Conservation (phyloP, 2,797 vertebrate genomes). For the Muraenolepis orangiensis region DNA sequence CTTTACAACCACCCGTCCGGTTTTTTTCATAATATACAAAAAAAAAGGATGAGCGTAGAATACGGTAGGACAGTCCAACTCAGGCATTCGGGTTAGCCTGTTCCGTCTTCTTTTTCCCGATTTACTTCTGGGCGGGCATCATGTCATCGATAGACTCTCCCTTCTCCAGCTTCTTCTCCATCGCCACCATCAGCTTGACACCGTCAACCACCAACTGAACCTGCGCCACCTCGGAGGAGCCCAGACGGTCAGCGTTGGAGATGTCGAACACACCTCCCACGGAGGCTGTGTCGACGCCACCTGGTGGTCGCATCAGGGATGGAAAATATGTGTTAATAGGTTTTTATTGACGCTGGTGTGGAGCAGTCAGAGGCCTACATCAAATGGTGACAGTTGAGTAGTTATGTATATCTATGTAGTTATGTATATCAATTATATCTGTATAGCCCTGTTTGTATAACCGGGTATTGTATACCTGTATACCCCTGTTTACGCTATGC, state of each 20-base stretch:
- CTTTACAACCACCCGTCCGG: constrained; percentile 54
- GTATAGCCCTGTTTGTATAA: no score
- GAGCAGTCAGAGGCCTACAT: background rate
- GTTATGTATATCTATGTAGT: no score
- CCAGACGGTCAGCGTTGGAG: constrained; percentile 93
- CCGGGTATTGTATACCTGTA: no score
- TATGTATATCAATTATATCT: no score
- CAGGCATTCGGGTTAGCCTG: constrained; percentile 37
- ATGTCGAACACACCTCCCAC: constrained; percentile 91
- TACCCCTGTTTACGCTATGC: background rate
- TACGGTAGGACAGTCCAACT: constrained; percentile 45
- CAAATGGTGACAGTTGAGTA: background rate
- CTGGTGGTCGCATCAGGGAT: constrained; percentile 53
- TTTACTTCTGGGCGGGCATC: constrained; percentile 92
- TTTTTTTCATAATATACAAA: constrained; percentile 56
- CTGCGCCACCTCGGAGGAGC: constrained; percentile 91
- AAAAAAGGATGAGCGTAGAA: constrained; percentile 51
- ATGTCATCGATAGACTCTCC: constrained; percentile 88
- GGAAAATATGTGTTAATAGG: background rate
- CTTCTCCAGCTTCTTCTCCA: constrained; percentile 98
- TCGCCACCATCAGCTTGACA: constrained; percentile 95
- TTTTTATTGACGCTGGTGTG: background rate
- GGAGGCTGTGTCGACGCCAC: constrained; percentile 92
- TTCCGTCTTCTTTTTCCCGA: constrained; percentile 63
- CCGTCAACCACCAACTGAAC: constrained; percentile 96